Evolutionary conservation across 2,888 invertebrate species (phyloP), one percentile per base, ranked within the genome.

Genomic region (Chironomus riparius): DNA sequence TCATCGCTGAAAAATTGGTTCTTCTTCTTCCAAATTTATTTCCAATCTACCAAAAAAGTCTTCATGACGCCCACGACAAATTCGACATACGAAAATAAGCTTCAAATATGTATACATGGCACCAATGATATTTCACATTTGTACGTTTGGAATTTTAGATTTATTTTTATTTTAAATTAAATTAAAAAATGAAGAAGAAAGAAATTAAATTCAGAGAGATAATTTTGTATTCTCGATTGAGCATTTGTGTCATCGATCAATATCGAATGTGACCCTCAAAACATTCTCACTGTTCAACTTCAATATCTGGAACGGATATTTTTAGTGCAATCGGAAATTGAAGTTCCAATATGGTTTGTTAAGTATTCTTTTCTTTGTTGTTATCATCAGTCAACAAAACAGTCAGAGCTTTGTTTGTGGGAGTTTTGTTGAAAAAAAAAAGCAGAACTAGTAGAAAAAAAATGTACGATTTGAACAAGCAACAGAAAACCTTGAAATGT

Each of bases 271-370:
- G 24, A 65, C 22, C 65, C 22, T 24, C 24, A 65, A 24, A 65
- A 56, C 15, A 15, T 56, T 65, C 65, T 13, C 21, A 5, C 18
- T 22, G 15, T 21, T 62, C 15, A 56, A 21, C 18, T 21, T 21
- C 24, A 24, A 65, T 61, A 74, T 24, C 24, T 74, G 47, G 74
- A 74, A 74, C 74, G 74, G 74, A 74, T 74, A 68, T 68, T 68
- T 68, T 68, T 68, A 74, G 74, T 74, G 74, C 48, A 74, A 65
- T 74, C 74, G 74, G 74, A 74, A 74, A 74, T 74, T 68, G 38
- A 65, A 21, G 21, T 13, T 24, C 22, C 18, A 24, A 12, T 13
- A 24, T 65, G 22, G 24, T 21, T 21, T 24, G 65, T 24, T 21
- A 13, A 24, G 6, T 18, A 21, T 65, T 18, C 22, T 24, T 65